Evolutionary conservation across 2,113 vertebrate species (phyloP).

Genomic region (Ranitomeya variabilis): DNA sequence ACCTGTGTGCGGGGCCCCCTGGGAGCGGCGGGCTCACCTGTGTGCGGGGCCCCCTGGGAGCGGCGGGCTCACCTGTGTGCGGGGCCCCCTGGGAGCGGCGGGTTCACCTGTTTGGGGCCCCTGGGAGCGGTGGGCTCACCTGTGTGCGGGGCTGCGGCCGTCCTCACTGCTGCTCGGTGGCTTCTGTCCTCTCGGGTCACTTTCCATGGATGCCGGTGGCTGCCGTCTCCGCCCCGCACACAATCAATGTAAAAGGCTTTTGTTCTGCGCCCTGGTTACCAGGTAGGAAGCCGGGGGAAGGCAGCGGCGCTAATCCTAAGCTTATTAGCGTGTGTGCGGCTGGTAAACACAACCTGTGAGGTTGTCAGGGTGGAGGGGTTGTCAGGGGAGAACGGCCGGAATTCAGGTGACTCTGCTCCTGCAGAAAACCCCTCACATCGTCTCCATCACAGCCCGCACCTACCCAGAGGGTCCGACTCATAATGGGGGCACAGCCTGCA

Average conservation of each 20-base stretch:
- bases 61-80: too few species aligned
- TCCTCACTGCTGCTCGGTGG: not conserved
- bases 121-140: too few species aligned
- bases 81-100: not conserved
- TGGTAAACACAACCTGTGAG: constrained; percentile 40
- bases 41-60: too few species aligned
- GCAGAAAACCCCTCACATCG: not conserved
- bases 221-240: not conserved
- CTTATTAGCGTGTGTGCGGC: constrained; percentile 43
- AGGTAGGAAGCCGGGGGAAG: not conserved
- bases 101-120: constrained; percentile 18
- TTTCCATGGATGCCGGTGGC: not conserved
- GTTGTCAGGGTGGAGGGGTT: constrained; percentile 6
- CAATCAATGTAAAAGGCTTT: not conserved
- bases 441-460: not conserved
- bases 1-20: too few species aligned
- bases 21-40: too few species aligned
- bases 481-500: too few species aligned
- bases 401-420: constrained; percentile 3
- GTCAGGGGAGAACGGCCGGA: not conserved
- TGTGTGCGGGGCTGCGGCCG: not conserved
- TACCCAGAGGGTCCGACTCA: too few species aligned
- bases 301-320: constrained; percentile 28
- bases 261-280: constrained; percentile 37
- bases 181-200: constrained; percentile 6